Percentiles rank a stretch among this genome's conserved stretches.
phyloP scores from a whole-genome alignment of 2,113 vertebrate species.

The Xiphias gladius region DNA sequence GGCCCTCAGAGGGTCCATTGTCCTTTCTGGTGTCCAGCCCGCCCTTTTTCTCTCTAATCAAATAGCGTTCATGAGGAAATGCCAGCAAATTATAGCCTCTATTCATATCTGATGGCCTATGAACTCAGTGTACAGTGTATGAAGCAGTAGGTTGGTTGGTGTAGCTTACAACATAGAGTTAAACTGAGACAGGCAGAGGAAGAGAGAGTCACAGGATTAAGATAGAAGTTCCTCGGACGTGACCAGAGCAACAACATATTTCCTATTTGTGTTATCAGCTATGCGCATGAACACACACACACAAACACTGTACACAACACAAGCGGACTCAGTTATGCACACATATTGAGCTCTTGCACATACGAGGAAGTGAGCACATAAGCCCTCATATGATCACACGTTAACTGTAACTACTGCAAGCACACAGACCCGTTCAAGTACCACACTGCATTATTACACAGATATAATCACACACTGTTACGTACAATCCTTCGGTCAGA shows the following conservation, averaged over 20 bases:
- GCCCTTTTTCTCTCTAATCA: slow-evolving; percentile 68
- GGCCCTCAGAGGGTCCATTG: slow-evolving; percentile 73
- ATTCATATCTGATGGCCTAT: slow-evolving; percentile 80
- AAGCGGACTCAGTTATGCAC: not conserved
- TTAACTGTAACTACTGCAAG: not conserved
- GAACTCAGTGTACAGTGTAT: slow-evolving; percentile 53
- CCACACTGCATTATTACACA: slow-evolving; percentile 26
- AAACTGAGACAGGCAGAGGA: slow-evolving; percentile 16
- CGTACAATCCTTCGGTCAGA: slow-evolving; percentile 46
- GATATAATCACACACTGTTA: slow-evolving; percentile 46
- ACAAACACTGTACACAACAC: not conserved
- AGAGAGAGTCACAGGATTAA: slow-evolving; percentile 31
- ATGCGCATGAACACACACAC: slow-evolving; percentile 6
- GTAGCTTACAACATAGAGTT: not conserved
- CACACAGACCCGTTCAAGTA: slow-evolving; percentile 27
- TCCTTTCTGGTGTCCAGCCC: slow-evolving; percentile 61
- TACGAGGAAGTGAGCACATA: slow-evolving; percentile 5
- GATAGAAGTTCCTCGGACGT: slow-evolving; percentile 50
- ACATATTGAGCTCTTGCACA: not conserved
- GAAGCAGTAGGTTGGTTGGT: not conserved
- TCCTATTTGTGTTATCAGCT: slow-evolving; percentile 57
- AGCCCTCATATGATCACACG: slow-evolving; percentile 31
- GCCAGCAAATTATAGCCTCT: slow-evolving; percentile 78
- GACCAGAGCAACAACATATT: slow-evolving; percentile 41
- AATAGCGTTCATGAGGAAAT: slow-evolving; percentile 80